phyloP scores from a whole-genome alignment of 2,797 vertebrate genomes.

The Xenopus petersii region DNA sequence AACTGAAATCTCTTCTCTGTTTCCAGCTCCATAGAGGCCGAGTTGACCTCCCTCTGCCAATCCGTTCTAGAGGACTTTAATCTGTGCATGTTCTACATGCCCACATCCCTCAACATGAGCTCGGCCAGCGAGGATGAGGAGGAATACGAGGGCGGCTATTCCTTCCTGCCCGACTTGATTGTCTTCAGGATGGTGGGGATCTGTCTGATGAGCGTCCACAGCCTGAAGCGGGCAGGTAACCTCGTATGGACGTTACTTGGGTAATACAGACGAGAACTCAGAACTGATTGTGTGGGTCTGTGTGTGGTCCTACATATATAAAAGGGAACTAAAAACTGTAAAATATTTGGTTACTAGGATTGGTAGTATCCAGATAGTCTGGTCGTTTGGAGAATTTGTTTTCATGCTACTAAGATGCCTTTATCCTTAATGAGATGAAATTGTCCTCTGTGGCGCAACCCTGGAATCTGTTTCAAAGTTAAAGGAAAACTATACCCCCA shows the following conservation, averaged over 20 bases:
- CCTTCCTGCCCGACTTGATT: constrained; percentile 85
- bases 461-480: too few relatives aligned
- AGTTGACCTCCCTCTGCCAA: constrained; percentile 92
- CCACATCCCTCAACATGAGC: constrained; percentile 70
- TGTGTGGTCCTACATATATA: too few relatives aligned
- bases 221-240: constrained; percentile 90
- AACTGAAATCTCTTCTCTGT: too few relatives aligned
- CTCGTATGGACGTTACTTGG: neutral
- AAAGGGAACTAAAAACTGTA: too few relatives aligned
- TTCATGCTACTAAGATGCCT: too few relatives aligned
- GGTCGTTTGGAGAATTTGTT: too few relatives aligned
- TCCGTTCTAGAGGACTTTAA: constrained; percentile 96
- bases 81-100: constrained; percentile 93
- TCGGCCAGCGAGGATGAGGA: constrained; percentile 84
- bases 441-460: too few relatives aligned
- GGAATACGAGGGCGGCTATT: constrained; percentile 78
- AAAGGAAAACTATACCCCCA: too few relatives aligned
- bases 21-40: constrained; percentile 80
- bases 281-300: too few relatives aligned
- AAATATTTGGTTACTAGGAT: too few relatives aligned
- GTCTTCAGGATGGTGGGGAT: constrained; percentile 93
- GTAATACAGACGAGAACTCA: neutral
- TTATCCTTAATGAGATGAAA: too few relatives aligned
- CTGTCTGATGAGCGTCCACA: constrained; percentile 95
- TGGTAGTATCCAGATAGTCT: too few relatives aligned